These are phyloP conservation scores for Myanophis thanlyinensis DNA, from an alignment of 2,113 vertebrate species.

Conservation along the genomic window DNA sequence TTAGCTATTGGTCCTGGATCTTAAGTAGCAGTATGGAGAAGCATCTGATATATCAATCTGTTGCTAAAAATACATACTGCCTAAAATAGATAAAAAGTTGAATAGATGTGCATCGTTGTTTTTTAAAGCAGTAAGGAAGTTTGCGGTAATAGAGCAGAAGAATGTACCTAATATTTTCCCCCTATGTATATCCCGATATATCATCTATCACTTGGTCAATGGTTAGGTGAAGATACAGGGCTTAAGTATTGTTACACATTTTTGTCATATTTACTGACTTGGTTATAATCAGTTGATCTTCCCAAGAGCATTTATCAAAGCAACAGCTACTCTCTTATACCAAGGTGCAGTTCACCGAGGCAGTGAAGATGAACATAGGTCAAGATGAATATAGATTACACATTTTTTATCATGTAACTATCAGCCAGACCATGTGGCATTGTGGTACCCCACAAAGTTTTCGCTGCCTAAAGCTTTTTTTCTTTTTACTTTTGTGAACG, in stretches of 20 bases:
- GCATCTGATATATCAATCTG: background rate
- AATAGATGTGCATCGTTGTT: background rate
- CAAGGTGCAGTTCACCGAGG: slow-evolving; percentile 10
- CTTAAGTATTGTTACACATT: background rate
- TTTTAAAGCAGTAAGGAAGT: background rate
- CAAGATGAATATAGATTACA: slow-evolving; percentile 4
- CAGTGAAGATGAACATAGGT: slow-evolving; percentile 16
- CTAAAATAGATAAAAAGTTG: background rate
- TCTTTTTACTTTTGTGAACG: background rate
- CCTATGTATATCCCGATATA: background rate
- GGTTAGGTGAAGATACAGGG: background rate
- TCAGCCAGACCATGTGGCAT: background rate
- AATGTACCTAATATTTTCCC: background rate
- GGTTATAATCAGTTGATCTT: background rate
- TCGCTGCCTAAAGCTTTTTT: background rate
- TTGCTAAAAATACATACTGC: background rate
- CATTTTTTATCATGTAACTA: background rate
- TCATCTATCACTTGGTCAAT: background rate
- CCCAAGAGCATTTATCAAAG: background rate
- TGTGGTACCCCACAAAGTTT: background rate
- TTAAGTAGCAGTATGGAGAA: background rate
- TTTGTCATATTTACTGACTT: background rate
- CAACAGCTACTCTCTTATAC: fast-evolving
- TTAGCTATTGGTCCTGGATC: background rate
- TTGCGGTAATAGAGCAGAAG: background rate